Conservation (phyloP, 1,140 invertebrate genomes). For the Bombus ignitus region DNA sequence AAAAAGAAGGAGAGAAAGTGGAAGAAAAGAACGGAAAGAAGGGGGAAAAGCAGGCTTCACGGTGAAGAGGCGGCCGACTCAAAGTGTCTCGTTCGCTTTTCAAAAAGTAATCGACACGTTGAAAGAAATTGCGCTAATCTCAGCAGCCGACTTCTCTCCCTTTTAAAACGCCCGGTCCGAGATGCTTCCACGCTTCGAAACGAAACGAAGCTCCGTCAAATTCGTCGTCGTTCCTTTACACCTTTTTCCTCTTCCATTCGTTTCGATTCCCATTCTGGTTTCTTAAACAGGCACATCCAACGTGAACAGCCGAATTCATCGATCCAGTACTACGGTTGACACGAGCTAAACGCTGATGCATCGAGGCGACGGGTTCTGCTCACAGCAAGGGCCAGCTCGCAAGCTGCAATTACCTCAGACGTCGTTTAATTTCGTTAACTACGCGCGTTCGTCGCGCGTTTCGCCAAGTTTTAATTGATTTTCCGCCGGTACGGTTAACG, state of each 20-base stretch:
- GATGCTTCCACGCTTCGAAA: not conserved
- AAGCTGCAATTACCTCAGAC: conserved; percentile 39
- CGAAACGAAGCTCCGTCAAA: conserved; percentile 1
- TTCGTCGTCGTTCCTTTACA: conserved; percentile 12
- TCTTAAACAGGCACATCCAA: not conserved
- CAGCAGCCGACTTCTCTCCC: conserved; percentile 9
- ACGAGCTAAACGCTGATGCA: not conserved
- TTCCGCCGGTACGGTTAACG: conserved; percentile 37
- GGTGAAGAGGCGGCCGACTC: conserved; percentile 36
- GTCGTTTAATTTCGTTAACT: conserved; percentile 48
- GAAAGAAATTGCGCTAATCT: conserved; percentile 48
- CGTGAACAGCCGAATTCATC: not conserved
- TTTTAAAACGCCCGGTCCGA: conserved; percentile 1
- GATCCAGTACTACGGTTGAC: not conserved
- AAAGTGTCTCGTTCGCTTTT: conserved; percentile 52
- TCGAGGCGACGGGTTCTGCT: not conserved
- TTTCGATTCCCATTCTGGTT: not conserved
- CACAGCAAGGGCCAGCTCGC: not conserved
- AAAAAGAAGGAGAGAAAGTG: not conserved
- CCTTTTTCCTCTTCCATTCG: too few relatives aligned
- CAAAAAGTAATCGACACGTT: conserved; percentile 49
- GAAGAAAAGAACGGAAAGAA: not conserved
- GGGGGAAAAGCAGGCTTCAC: not conserved
- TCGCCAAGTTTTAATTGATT: conserved; percentile 49
- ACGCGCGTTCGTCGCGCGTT: conserved; percentile 27